Percentiles rank a stretch among this genome's conserved stretches.
Evolutionary conservation across 2,113 vertebrate species (phyloP).

Genomic region (Piprites chloris): DNA sequence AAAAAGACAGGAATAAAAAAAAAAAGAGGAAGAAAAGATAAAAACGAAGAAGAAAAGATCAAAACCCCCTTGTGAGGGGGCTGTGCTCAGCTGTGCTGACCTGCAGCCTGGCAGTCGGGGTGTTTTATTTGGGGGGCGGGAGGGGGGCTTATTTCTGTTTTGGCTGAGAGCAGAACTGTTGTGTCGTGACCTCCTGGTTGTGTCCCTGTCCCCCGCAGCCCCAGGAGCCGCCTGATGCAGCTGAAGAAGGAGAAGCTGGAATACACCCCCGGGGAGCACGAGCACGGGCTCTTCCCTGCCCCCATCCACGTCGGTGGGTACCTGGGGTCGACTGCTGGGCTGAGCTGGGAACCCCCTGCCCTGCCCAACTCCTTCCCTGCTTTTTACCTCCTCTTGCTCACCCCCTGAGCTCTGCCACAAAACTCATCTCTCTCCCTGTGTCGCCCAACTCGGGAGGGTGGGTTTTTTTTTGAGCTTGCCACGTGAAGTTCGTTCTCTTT

Average conservation of each 20-base stretch:
- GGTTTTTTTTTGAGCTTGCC: neutral
- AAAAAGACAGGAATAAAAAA: no score
- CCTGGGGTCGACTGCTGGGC: neutral
- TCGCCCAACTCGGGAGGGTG: neutral
- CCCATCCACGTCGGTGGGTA: constrained; percentile 95
- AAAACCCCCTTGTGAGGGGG: neutral
- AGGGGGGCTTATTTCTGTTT: no score
- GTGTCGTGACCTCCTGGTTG: neutral
- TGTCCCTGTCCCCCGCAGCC: constrained; percentile 62
- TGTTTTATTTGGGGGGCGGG: no score
- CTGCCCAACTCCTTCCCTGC: neutral
- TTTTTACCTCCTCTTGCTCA: neutral
- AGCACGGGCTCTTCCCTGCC: constrained; percentile 90
- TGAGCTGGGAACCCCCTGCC: neutral
- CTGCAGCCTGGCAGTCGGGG: neutral
- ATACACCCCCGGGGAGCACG: constrained; percentile 85
- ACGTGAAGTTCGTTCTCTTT: neutral
- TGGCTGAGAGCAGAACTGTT: no score
- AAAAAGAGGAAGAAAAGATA: no score
- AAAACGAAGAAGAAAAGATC: no score
- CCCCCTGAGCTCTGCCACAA: neutral
- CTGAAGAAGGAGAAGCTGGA: constrained; percentile 85
- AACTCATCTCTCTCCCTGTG: fast-evolving
- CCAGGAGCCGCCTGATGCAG: constrained; percentile 83
- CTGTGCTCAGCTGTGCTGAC: neutral